Evolutionary conservation across 2,797 vertebrate genomes (phyloP), one percentile per base, ranked within the genome.

Genomic region (Chiroxiphia lanceolata): DNA sequence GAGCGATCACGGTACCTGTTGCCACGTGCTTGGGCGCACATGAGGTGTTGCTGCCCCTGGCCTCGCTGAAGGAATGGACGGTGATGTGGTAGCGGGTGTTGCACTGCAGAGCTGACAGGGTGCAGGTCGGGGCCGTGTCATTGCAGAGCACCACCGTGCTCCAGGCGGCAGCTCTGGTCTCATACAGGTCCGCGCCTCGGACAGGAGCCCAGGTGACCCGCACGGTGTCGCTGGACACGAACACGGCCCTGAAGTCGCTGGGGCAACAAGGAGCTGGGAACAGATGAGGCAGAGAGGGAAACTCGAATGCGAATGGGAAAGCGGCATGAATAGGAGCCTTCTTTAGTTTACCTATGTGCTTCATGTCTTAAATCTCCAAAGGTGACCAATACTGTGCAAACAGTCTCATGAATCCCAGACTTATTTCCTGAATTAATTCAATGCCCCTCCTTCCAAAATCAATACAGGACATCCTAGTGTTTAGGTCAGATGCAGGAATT

Each of bases 211-310:
- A 99, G 33, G 36, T 95, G 34, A 99, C 98, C 96, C 98, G 98
- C 85, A 99, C 88, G 0, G 98, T 98, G 95, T 99, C 98, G 2
- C 98, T 93, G 27, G 98, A 98, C 74, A 98, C 97, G 12, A 91
- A 59, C 18, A 96, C 97, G 10, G 98, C 95, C 3, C 94, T 96
- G 18, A 99, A 96, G 47, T 96, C 94, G 20, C 96, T 97, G 21
- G 99, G 99, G 96, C 99, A 99, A 63, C 99, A 99, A 9, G 98
- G 99, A 56, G 98, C 99, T 99, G 97, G 79, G 82, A 87, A 83
- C 11, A 89, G 57, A 76, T 61, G 48, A 68, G 59, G 50, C 36
- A 57, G 27, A 40, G 18, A 9, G 71, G 59, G 93, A 34, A 15
- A 31, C 22, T 5, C 15, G n/a, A 65, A 22, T 6, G 34, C 29